Percentiles rank a stretch among this genome's conserved stretches.
Evolutionary conservation across 2,797 vertebrate species (phyloP).

Genomic region (Acrocephalus scirpaceus): DNA sequence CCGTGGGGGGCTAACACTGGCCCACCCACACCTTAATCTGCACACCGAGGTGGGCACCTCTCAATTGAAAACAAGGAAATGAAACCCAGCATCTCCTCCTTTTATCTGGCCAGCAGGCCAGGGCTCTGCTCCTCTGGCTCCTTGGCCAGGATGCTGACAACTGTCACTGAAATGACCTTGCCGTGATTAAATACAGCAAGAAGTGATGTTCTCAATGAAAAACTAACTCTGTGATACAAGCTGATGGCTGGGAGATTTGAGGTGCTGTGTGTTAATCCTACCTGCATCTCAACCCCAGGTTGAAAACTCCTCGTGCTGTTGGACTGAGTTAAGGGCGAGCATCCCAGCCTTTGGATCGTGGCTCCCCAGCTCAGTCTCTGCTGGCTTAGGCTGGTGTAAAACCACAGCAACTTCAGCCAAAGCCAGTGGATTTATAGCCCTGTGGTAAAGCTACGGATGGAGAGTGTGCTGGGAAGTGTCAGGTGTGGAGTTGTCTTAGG

Average conservation of each 20-base stretch:
- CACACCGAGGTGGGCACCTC: conserved; percentile 1
- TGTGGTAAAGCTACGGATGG: neutral
- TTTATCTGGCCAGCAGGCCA: conserved; percentile 17
- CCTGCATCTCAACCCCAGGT: neutral
- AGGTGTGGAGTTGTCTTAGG: neutral
- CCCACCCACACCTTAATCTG: conserved; percentile 17
- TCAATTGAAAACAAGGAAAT: conserved; percentile 29
- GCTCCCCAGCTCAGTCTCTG: neutral
- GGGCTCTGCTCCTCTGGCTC: conserved; percentile 1
- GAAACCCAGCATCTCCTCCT: conserved; percentile 11
- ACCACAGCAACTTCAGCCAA: neutral
- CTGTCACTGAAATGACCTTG: conserved; percentile 56
- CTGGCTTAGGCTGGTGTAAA: neutral
- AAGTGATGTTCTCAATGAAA: conserved; percentile 46
- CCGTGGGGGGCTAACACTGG: neutral
- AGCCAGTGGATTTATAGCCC: neutral
- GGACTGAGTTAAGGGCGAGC: neutral
- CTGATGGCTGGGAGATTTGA: conserved; percentile 13
- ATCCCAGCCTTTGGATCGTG: rapidly evolving
- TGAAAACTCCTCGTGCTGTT: neutral
- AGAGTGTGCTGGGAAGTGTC: neutral
- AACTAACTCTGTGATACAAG: conserved; percentile 4
- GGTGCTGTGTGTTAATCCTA: neutral
- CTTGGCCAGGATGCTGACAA: conserved; percentile 34
- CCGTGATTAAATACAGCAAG: conserved; percentile 51